Conservation (phyloP, 2,797 vertebrate genomes). For the Parambassis ranga region DNA sequence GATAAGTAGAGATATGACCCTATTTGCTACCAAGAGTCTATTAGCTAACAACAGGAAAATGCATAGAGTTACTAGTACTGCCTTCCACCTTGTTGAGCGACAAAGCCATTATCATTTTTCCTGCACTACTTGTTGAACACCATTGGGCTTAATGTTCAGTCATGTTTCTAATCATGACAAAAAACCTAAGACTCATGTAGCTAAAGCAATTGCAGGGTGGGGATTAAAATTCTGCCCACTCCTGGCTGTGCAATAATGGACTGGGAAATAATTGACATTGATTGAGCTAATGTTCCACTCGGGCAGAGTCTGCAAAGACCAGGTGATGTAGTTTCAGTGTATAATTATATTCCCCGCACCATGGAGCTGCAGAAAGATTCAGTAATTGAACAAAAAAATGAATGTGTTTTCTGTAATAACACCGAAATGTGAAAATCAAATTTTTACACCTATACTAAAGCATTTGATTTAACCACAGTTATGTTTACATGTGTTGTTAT, state of each 20-base stretch:
- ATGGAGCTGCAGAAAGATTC: conserved; percentile 57
- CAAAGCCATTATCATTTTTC: conserved; percentile 53
- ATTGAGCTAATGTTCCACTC: conserved; percentile 80
- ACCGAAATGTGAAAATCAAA: conserved; percentile 59
- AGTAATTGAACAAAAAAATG: conserved; percentile 71
- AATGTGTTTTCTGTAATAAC: conserved; percentile 66
- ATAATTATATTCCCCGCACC: conserved; percentile 69
- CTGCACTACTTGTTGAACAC: conserved; percentile 58
- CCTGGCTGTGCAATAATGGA: conserved; percentile 72
- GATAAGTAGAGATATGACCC: conserved; percentile 11
- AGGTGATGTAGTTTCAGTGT: conserved; percentile 62
- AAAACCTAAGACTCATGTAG: conserved; percentile 59
- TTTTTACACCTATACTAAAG: conserved; percentile 4
- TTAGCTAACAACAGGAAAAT: conserved; percentile 7
- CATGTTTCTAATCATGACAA: conserved; percentile 72
- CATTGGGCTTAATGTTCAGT: conserved; percentile 63
- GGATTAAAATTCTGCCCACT: conserved; percentile 74
- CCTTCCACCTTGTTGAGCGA: conserved; percentile 26
- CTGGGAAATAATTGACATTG: conserved; percentile 79
- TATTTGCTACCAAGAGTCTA: conserved; percentile 1
- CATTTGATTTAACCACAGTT: neutral
- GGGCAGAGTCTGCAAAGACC: conserved; percentile 53
- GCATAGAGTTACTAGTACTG: conserved; percentile 7
- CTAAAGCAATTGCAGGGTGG: conserved; percentile 58
- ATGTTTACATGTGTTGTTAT: conserved; percentile 32